These are phyloP conservation scores for Hypena proboscidalis DNA, from an alignment of 2,888 invertebrate species.

Conservation along the genomic window DNA sequence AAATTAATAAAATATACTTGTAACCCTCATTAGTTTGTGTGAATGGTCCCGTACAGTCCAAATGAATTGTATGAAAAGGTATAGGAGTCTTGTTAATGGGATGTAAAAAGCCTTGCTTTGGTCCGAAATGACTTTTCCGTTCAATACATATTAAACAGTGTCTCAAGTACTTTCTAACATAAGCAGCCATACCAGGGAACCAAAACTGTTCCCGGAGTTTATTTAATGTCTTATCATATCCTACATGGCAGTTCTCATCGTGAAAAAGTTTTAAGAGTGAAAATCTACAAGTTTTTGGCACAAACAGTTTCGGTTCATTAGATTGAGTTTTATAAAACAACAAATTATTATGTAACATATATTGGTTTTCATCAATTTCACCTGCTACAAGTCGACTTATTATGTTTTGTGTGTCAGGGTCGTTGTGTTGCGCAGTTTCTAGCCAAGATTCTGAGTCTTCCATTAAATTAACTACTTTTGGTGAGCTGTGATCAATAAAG, in stretches of 20 bases:
- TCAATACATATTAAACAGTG: constrained; percentile 7
- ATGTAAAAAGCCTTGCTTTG: constrained; percentile 8
- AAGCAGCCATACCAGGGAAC: constrained; percentile 29
- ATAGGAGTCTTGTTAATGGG: constrained; percentile 11
- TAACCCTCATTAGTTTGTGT: constrained; percentile 23
- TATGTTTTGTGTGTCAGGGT: not conserved
- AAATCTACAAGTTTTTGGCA: constrained; percentile 32
- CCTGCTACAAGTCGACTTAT: not conserved
- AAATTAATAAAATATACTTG: constrained; percentile 37
- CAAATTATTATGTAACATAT: not conserved
- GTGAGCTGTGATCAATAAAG: no score
- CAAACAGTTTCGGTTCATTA: constrained; percentile 30
- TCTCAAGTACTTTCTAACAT: constrained; percentile 5
- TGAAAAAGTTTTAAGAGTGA: constrained; percentile 30
- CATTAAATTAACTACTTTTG: no score
- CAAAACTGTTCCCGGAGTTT: constrained; percentile 31
- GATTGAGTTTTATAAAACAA: constrained; percentile 16
- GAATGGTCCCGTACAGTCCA: constrained; percentile 49
- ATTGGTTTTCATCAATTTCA: constrained; percentile 3
- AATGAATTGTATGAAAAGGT: constrained; percentile 45
- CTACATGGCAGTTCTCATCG: constrained; percentile 35
- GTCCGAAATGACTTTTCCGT: constrained; percentile 2
- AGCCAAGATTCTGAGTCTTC: no score
- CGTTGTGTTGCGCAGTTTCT: no score
- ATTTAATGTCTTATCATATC: constrained; percentile 17